These are phyloP conservation scores for Brachyrhaphis roseni DNA, from an alignment of 2,797 vertebrate genomes.

Conservation along the genomic window DNA sequence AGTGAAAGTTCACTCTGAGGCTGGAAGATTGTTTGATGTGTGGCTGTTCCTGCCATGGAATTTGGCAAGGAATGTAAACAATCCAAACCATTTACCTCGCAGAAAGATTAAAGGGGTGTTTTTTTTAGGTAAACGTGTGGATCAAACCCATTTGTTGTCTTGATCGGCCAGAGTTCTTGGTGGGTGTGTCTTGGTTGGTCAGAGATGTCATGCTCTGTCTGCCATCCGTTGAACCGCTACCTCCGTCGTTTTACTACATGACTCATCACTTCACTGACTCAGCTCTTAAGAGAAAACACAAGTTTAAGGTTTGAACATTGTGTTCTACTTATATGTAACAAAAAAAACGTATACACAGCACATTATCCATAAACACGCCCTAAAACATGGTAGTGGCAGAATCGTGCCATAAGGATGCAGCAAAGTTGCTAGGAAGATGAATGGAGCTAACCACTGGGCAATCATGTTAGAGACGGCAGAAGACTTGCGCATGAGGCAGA, in stretches of 20 bases:
- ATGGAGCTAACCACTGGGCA: too few relatives aligned
- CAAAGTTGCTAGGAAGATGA: not conserved
- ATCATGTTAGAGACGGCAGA: not conserved
- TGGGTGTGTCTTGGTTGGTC: not conserved
- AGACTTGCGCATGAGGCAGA: not conserved
- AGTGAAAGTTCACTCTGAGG: not conserved
- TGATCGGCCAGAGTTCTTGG: not conserved
- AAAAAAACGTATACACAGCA: not conserved
- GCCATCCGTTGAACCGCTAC: not conserved
- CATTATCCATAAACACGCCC: not conserved
- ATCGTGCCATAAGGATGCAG: not conserved
- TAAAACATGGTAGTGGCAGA: constrained; percentile 1
- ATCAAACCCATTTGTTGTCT: not conserved
- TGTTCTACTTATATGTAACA: not conserved
- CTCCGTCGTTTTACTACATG: too few relatives aligned
- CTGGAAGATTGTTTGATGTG: too few relatives aligned
- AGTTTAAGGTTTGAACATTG: not conserved
- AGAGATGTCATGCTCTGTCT: not conserved
- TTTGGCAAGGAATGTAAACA: not conserved
- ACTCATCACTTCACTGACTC: not conserved
- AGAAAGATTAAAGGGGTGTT: not conserved
- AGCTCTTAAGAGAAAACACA: not conserved
- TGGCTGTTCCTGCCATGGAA: not conserved
- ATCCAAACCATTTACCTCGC: not conserved
- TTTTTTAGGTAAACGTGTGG: not conserved